Conservation (phyloP, 2,113 vertebrate genomes). For the Oryzias celebensis region DNA sequence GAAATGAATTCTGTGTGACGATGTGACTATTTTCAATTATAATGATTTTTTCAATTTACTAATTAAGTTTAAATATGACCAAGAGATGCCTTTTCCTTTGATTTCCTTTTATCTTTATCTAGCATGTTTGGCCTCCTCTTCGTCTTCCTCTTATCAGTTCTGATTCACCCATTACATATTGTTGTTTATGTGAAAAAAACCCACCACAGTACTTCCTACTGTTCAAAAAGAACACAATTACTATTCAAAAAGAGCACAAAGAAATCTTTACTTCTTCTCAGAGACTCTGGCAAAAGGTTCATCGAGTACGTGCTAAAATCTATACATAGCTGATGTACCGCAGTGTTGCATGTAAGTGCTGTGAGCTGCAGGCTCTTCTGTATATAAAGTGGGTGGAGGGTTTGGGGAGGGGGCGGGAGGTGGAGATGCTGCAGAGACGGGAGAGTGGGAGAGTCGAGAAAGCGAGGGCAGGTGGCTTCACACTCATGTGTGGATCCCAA, state of each 20-base stretch:
- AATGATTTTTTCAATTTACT: too few relatives aligned
- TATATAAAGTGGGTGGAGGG: conserved; percentile 29
- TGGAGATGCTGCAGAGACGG: conserved; percentile 8
- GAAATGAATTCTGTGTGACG: too few relatives aligned
- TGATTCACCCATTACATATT: too few relatives aligned
- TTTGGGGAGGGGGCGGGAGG: background rate
- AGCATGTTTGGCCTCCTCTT: too few relatives aligned
- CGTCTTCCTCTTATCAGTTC: too few relatives aligned
- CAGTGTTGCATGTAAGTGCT: conserved; percentile 32
- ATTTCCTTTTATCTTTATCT: too few relatives aligned
- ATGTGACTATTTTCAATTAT: too few relatives aligned
- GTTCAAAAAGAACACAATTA: background rate
- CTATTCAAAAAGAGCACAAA: conserved; percentile 4
- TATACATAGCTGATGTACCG: conserved; percentile 45
- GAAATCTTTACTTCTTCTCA: conserved; percentile 15
- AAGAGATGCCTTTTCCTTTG: too few relatives aligned
- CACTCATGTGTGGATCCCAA: conserved; percentile 42
- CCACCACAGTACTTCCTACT: too few relatives aligned
- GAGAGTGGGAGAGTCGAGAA: conserved; percentile 34
- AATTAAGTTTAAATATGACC: too few relatives aligned
- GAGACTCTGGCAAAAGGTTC: conserved; percentile 36
- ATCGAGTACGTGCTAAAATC: conserved; percentile 44
- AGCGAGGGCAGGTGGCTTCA: conserved; percentile 48
- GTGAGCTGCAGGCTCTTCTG: conserved; percentile 38
- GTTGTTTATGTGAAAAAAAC: too few relatives aligned